These are phyloP conservation scores for Amphiprion clarkii DNA, from an alignment of 2,797 vertebrate species.

Conservation along the genomic window DNA sequence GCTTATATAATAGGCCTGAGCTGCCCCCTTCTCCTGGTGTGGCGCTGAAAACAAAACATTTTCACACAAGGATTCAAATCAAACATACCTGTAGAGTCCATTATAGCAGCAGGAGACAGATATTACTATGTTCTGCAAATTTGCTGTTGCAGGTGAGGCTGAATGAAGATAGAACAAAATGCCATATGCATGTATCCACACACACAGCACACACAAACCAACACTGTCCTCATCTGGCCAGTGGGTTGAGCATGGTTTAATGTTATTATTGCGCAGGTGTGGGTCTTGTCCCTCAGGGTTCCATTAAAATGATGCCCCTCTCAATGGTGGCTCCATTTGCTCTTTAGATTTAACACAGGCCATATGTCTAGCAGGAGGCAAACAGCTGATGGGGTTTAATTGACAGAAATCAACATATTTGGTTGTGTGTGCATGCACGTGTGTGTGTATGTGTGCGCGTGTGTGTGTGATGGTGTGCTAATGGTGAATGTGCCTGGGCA, in stretches of 20 bases:
- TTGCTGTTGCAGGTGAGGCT: conserved; percentile 18
- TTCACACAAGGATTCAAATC: conserved; percentile 17
- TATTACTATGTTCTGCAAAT: conserved; percentile 23
- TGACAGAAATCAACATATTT: conserved; percentile 90
- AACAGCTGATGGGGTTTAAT: conserved; percentile 90
- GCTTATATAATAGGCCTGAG: conserved; percentile 60
- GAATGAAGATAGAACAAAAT: conserved; percentile 26
- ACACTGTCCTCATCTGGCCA: conserved; percentile 79
- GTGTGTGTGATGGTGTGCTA: conserved; percentile 59
- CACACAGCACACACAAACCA: conserved; percentile 47
- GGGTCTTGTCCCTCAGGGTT: conserved; percentile 85
- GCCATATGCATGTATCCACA: conserved; percentile 3
- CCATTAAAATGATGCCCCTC: conserved; percentile 87
- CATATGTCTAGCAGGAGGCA: conserved; percentile 89
- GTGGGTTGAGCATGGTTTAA: conserved; percentile 71
- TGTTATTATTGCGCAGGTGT: conserved; percentile 86
- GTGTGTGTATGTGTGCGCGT: conserved; percentile 46
- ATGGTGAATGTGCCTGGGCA: conserved; percentile 60
- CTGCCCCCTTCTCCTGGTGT: conserved; percentile 26
- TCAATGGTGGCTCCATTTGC: conserved; percentile 79
- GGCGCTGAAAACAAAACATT: conserved; percentile 32
- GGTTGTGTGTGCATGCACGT: conserved; percentile 55
- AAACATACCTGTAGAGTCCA: conserved; percentile 33
- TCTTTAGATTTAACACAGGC: conserved; percentile 87
- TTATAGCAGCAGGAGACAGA: neutral